Base-by-base conservation (phyloP, 2,888 invertebrate genomes). In the Entomobrya proxima region DNA sequence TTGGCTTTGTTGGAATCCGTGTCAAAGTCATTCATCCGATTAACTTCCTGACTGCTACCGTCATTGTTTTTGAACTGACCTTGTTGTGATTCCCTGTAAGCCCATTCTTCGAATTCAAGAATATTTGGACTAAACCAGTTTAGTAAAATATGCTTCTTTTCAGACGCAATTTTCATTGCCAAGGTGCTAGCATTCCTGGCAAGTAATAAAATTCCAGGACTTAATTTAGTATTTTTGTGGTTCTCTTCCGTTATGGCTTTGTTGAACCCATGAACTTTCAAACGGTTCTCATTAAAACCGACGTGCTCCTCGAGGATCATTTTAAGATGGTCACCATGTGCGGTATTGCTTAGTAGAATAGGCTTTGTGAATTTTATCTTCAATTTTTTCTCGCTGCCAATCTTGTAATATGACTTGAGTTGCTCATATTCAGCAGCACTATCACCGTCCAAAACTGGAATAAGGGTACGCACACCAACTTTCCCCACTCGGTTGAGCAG, bases 401-500 rank as follows among this genome's bases (percentile, higher is more conserved):
- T 72, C 27, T 47, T 37, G 50, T 74, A 64, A 40, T 87, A 89
- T 18, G 76, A 40, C 9, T 77, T 61, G 0, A 89, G 69, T 3
- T 83, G 24, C n/a, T 86, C 82, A 27, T 86, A 18, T 40, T 89
- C 88, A 1, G 74, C 67, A 0, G 64, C n/a, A 27, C 21, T 52
- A 7, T 78, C 85, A 24, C 80, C 76, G 24, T 90, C 90, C 50
- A 90, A 15, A 0, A 90, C 69, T 5, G 89, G 89, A 24, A 90
- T 86, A 0, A 90, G 80, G 0, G 81, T 87, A 24, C 55, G 58
- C 9, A 88, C 85, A 9, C 89, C 89, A 11, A 89, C 88, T 67
- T 89, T 89, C 30, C 78, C 82, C 3, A 88, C 88, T 58, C 90
- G 74, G 58, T 90, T 88, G 4, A 90, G 37, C n/a, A 90, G 58